These are phyloP conservation scores for Hemitrygon akajei DNA, from an alignment of 2,797 vertebrate species.

Conservation along the genomic window DNA sequence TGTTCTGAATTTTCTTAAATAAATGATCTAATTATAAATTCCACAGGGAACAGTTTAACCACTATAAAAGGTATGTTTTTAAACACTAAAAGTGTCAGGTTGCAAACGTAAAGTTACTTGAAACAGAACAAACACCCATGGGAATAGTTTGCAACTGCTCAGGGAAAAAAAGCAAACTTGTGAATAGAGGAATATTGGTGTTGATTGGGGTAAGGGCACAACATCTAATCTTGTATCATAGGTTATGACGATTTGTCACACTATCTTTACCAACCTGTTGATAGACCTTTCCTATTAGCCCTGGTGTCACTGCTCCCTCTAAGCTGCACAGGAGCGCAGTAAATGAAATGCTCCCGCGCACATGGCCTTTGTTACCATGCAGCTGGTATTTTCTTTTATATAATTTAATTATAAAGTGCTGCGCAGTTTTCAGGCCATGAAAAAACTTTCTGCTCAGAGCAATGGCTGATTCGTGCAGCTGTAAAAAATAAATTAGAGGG, in stretches of 20 bases:
- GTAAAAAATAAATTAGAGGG: too few species aligned
- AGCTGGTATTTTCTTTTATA: too few species aligned
- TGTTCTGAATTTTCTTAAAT: neutral
- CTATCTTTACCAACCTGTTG: neutral
- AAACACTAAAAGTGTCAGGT: neutral
- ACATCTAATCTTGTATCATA: neutral
- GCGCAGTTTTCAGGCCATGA: too few species aligned
- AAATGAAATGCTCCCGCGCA: too few species aligned
- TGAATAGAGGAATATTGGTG: neutral
- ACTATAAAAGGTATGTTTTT: neutral
- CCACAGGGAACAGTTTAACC: neutral
- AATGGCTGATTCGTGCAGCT: too few species aligned
- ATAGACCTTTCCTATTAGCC: neutral
- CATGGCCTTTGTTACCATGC: too few species aligned
- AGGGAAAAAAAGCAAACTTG: neutral
- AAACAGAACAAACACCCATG: neutral
- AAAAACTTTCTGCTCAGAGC: too few species aligned
- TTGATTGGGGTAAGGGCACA: neutral
- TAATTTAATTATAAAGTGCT: too few species aligned
- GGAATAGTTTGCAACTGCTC: neutral
- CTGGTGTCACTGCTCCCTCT: too few species aligned
- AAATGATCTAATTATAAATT: neutral
- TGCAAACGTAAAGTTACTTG: neutral
- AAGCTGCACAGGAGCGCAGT: too few species aligned
- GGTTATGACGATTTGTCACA: neutral